Evolutionary conservation across 1,140 invertebrate genomes (phyloP), one percentile per base, ranked within the genome.

Genomic region (Hyposmocoma kahamanoa): DNA sequence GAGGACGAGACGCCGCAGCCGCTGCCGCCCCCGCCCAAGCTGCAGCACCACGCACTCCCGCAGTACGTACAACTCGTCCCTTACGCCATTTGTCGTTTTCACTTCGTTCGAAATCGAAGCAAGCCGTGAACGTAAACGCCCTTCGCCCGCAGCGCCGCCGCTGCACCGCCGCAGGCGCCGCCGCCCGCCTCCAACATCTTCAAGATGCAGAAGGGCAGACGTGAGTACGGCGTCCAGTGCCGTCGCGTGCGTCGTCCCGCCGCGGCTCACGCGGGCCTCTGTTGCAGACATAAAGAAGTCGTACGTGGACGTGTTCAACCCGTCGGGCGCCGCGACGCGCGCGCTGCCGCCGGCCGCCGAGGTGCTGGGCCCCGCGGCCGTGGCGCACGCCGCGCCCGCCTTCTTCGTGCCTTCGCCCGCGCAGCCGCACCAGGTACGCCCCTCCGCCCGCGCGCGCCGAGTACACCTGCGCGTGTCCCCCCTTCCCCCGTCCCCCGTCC

Each of bases 251-350:
- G 24, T 26, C n/a, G n/a, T n/a, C n/a, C n/a, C n/a, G n/a, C n/a
- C n/a, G n/a, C n/a, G n/a, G 24, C 11, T 6, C 11, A 26, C 11
- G 24, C 11, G 11, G 5, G 5, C 24, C 24, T 6, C 11, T 26
- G 24, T 26, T 72, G 19, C 72, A 94, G 93, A 91, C 66, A 85
- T 92, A 56, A 90, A 93, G 77, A 91, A 91, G 69, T 92, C 92
- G 42, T 97, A 97, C 79, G 93, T 96, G 43, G 94, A 97, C 83
- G 92, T 96, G 22, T 92, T 96, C 79, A 95, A 94, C 88, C 91
- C 92, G 19, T 87, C 88, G 54, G 89, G 89, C 18, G 84, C 75
- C 19, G 84, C 84, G 42, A 68, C 77, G 50, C 48, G 57, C 17
- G 59, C 65, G 13, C 53, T 19, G 21, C 58, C 79, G 48, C 67